Percentiles rank a stretch among this genome's conserved stretches.
Evolutionary conservation across 2,113 vertebrate species (phyloP).

Genomic region (Amphiprion percula): DNA sequence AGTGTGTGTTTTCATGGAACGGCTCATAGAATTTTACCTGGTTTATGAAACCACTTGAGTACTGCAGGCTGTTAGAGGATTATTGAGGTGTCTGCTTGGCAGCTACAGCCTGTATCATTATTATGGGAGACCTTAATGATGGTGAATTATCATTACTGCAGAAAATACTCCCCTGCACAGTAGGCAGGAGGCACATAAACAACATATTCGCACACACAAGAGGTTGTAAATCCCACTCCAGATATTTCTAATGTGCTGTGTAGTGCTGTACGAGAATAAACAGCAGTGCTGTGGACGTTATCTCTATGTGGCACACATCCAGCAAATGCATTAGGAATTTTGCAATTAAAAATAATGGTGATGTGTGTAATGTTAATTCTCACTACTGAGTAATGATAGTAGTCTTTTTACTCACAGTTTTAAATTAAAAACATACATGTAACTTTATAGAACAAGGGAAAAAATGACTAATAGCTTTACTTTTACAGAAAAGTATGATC

Average conservation of each 20-base stretch:
- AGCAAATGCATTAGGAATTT: not conserved
- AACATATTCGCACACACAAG: conserved; percentile 27
- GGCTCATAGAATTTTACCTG: conserved; percentile 30
- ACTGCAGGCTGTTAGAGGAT: conserved; percentile 31
- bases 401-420: no score
- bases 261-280: not conserved
- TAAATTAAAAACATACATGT: no score
- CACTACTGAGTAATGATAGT: not conserved
- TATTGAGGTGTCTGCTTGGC: conserved; percentile 45
- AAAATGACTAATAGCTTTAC: no score
- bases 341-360: not conserved
- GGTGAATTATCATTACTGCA: conserved; percentile 69
- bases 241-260: conserved; percentile 38
- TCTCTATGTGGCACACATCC: conserved; percentile 12
- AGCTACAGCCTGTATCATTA: conserved; percentile 49
- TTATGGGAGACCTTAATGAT: conserved; percentile 63
- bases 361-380: not conserved
- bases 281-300: not conserved
- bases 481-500: no score
- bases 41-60: conserved; percentile 47
- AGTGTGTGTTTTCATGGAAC: conserved; percentile 24
- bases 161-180: conserved; percentile 48
- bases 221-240: conserved; percentile 46
- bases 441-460: no score
- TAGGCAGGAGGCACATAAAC: conserved; percentile 39